These are phyloP conservation scores for Tupiocoris notatus DNA, from an alignment of 2,888 invertebrate genomes.

Conservation along the genomic window DNA sequence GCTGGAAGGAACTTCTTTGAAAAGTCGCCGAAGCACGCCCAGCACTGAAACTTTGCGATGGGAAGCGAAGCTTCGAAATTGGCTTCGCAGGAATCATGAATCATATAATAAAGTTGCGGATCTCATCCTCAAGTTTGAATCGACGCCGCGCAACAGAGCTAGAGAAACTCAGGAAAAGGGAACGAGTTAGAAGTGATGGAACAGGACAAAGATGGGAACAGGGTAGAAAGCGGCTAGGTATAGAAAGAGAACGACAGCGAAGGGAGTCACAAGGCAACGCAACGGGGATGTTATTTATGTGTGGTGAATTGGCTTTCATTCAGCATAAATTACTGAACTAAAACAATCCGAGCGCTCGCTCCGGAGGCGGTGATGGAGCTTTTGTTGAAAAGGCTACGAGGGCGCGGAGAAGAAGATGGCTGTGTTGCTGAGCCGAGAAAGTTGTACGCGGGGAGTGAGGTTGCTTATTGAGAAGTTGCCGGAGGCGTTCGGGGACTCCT, in stretches of 20 bases:
- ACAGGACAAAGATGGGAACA: constrained; percentile 21
- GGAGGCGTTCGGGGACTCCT: constrained; percentile 2
- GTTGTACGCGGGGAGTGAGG: constrained; percentile 39
- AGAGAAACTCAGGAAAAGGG: too few species aligned
- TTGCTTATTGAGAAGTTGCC: constrained; percentile 35
- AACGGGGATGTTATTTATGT: constrained; percentile 46
- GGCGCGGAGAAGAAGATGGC: too few species aligned
- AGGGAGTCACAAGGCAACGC: background rate
- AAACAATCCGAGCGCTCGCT: constrained; percentile 41
- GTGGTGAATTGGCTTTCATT: constrained; percentile 48
- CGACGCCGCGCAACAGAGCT: too few species aligned
- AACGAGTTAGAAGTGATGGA: constrained; percentile 13
- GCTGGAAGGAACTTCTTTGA: too few species aligned
- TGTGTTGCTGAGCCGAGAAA: constrained; percentile 33
- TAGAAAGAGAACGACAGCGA: background rate
- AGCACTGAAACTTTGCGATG: constrained; percentile 6
- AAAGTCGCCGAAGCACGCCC: background rate
- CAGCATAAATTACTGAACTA: constrained; percentile 47
- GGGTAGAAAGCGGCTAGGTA: constrained; percentile 1
- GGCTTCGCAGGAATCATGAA: constrained; percentile 47
- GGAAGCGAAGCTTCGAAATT: constrained; percentile 42
- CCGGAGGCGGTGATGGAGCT: constrained; percentile 39
- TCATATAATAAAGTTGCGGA: constrained; percentile 48
- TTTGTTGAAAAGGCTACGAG: constrained; percentile 32
- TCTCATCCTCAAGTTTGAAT: constrained; percentile 44